These are phyloP conservation scores for Macrotis lagotis DNA, from an alignment of 2,113 vertebrate species.

Conservation along the genomic window DNA sequence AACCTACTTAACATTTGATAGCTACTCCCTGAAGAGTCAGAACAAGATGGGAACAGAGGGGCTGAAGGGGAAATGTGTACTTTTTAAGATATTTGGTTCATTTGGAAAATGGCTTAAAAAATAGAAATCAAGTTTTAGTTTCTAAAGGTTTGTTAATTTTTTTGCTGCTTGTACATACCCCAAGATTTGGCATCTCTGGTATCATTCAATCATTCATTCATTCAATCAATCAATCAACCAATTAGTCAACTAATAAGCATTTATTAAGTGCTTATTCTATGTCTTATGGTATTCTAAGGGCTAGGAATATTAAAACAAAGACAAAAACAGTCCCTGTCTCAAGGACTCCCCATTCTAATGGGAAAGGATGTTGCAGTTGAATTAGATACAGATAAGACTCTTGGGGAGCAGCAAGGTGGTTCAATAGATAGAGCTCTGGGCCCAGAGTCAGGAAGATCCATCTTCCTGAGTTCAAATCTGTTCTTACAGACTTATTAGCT, in stretches of 20 bases:
- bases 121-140: background rate
- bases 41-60: background rate
- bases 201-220: background rate
- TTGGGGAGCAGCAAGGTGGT: no score
- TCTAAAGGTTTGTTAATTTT: background rate
- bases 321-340: background rate
- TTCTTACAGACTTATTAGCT: no score
- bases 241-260: background rate
- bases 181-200: background rate
- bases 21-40: conserved; percentile 32
- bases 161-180: background rate
- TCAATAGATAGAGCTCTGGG: no score
- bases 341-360: background rate
- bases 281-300: background rate
- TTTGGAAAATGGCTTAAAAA: conserved; percentile 26
- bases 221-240: background rate
- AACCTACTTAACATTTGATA: conserved; percentile 18
- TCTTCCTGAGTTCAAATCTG: no score
- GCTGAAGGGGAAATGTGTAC: background rate
- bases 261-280: background rate
- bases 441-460: no score
- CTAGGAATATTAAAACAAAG: background rate
- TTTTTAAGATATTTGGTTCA: conserved; percentile 39
- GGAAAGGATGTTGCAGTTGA: background rate
- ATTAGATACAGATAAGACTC: background rate